Evolutionary conservation across 2,113 vertebrate genomes (phyloP), one percentile per base, ranked within the genome.

Genomic region (Brachyhypopomus gauderio): DNA sequence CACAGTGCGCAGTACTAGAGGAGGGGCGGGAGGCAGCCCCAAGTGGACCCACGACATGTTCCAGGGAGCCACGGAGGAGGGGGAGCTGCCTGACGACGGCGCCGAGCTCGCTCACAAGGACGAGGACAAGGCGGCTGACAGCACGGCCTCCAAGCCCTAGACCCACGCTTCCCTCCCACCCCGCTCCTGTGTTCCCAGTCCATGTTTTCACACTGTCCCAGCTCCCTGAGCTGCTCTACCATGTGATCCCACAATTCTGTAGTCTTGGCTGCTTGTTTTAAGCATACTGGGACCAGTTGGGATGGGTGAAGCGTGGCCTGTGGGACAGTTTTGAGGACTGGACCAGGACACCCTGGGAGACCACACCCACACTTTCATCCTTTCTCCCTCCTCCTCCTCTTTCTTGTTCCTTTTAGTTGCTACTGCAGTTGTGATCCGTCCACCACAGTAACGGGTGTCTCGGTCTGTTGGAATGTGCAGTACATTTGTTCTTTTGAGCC

Each of bases 41-140:
- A 99, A 98, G 85, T 99, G 98, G 98, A 94, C 96, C 84, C 97
- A 99, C 2, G 97, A 99, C 93, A 98, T 97, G 88, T 99, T 95
- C 93, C 96, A 97, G 73, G 95, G 96, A 0, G 94, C 94, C 7
- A 94, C 95, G 64, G 96, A 96, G 79, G 96, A 96, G 11, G 92
- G 85, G 4, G 87, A 90, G 52, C 93, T 97, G 2, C 95, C 92
- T 12, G 97, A 98, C 0, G 95, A 96, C 2, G 90, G 91, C 27
- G 88, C 95, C 0, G 97, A 97, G 19, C 80, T 93, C 0, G 93
- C 95, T 36, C 95, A 93, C 75, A 92, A 96, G 34, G 97, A 98
- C 76, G 88, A 92, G 0, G 94, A 95, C 5, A 93, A 93, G 80
- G 20, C 55, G 58, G 90, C 93, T 52, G 91, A 89, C 66, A 59